These are phyloP conservation scores for Nestor notabilis DNA, from an alignment of 2,113 vertebrate genomes.

Conservation along the genomic window DNA sequence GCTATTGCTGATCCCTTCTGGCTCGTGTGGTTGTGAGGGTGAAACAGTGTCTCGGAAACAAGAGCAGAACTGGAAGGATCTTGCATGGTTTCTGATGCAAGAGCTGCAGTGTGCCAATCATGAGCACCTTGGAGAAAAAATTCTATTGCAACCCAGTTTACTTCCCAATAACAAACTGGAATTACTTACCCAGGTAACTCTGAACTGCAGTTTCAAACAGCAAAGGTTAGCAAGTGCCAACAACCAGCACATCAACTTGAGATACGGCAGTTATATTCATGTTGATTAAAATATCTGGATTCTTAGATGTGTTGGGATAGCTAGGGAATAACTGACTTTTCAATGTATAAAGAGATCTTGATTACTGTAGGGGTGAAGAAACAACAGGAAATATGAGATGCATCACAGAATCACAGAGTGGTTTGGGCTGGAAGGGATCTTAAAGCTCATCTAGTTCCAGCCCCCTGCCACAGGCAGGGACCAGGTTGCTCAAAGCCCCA, in stretches of 20 bases:
- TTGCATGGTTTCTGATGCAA: neutral
- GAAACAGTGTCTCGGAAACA: neutral
- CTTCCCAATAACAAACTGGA: neutral
- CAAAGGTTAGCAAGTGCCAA: neutral
- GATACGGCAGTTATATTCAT: neutral
- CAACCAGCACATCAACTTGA: neutral
- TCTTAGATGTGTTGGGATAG: neutral
- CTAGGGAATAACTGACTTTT: neutral
- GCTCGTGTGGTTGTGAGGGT: neutral
- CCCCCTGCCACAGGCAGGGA: neutral
- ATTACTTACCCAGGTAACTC: neutral
- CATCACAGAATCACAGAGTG: neutral
- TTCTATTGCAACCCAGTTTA: neutral
- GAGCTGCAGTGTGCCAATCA: neutral
- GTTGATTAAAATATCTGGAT: neutral
- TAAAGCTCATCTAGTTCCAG: neutral
- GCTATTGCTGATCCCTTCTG: neutral
- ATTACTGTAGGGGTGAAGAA: neutral
- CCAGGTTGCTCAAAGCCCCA: neutral
- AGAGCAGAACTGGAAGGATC: constrained; percentile 6
- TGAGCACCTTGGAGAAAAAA: neutral
- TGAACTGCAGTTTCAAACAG: neutral
- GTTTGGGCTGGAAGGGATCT: neutral
- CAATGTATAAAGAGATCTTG: neutral
- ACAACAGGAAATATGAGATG: neutral